These are phyloP conservation scores for Babylonia areolata DNA, from an alignment of 1,140 invertebrate genomes.

Conservation along the genomic window DNA sequence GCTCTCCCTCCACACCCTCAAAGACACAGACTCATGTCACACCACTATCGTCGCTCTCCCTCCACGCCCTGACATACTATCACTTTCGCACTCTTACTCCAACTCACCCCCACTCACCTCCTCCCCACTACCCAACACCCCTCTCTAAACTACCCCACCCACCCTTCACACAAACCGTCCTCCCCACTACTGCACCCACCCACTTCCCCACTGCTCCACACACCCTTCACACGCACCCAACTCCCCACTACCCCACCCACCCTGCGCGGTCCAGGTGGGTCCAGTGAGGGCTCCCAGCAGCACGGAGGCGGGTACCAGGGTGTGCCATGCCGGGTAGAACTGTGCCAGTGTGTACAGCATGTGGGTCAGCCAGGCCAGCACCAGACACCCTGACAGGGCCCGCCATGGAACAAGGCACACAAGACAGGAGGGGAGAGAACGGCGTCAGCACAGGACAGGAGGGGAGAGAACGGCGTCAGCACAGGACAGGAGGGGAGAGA, in stretches of 20 bases:
- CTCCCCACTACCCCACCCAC: background rate
- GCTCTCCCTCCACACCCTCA: background rate
- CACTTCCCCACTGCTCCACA: background rate
- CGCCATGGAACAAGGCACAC: background rate
- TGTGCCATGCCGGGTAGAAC: conserved; percentile 62
- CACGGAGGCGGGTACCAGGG: conserved; percentile 59
- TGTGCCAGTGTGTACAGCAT: conserved; percentile 75
- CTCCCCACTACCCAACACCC: background rate
- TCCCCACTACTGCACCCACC: too few relatives aligned
- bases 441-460: background rate
- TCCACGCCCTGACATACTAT: too few relatives aligned
- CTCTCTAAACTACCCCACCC: too few relatives aligned
- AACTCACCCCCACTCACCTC: background rate
- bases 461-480: background rate
- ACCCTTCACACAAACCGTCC: too few relatives aligned
- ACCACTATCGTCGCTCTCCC: too few relatives aligned
- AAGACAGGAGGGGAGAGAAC: background rate
- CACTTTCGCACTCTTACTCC: background rate
- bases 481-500: background rate
- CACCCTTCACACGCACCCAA: conserved; percentile 33
- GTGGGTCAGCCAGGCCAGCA: conserved; percentile 51
- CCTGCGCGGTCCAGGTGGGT: conserved; percentile 64
- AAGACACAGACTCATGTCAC: too few relatives aligned
- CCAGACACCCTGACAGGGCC: conserved; percentile 42
- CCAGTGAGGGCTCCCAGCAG: conserved; percentile 57